These are phyloP conservation scores for Macrochelys suwanniensis DNA, from an alignment of 2,797 vertebrate genomes.

Conservation along the genomic window DNA sequence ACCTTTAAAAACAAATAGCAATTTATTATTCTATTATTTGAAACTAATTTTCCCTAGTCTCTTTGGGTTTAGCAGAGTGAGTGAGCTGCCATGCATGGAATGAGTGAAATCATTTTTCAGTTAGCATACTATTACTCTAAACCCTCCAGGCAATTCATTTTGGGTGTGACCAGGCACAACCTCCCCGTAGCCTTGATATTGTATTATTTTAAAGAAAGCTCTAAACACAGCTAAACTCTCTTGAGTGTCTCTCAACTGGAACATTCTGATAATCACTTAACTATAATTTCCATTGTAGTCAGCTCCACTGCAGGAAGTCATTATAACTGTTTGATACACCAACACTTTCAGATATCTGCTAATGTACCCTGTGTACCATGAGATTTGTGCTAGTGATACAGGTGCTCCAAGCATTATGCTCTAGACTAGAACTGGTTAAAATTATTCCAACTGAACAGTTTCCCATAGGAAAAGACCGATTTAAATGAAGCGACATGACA, in stretches of 20 bases:
- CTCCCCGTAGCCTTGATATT: background rate
- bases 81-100: background rate
- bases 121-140: background rate
- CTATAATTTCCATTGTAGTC: background rate
- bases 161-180: background rate
- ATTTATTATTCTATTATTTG: background rate
- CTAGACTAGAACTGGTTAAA: background rate
- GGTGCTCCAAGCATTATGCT: background rate
- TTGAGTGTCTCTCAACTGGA: background rate
- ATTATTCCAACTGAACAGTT: background rate
- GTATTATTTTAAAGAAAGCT: slow-evolving; percentile 18
- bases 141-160: slow-evolving; percentile 7
- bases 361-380: background rate
- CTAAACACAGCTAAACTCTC: background rate
- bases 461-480: background rate
- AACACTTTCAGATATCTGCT: background rate
- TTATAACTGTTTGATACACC: accelerated
- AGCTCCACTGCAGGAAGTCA: background rate
- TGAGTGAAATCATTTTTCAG: slow-evolving; percentile 15
- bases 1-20: slow-evolving; percentile 14
- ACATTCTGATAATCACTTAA: background rate
- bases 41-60: background rate
- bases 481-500: background rate
- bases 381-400: background rate
- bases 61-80: background rate